phyloP scores from a whole-genome alignment of 2,888 invertebrate genomes.

The Troides helena region DNA sequence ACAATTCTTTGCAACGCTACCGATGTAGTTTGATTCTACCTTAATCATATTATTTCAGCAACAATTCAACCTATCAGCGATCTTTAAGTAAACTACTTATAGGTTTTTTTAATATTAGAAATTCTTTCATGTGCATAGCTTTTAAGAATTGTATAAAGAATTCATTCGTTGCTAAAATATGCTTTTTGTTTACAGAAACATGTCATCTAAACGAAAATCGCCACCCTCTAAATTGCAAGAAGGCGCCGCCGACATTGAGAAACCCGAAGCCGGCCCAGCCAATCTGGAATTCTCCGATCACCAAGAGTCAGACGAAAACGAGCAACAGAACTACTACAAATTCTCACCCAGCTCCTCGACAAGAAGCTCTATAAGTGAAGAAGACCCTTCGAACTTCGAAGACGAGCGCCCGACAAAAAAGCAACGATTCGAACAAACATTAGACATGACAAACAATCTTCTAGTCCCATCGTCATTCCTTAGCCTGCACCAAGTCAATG shows the following conservation, averaged over 20 bases:
- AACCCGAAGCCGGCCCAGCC: constrained; percentile 76
- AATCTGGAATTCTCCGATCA: constrained; percentile 69
- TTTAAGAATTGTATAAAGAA: background rate
- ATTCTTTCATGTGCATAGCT: too few relatives aligned
- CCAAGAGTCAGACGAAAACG: constrained; percentile 68
- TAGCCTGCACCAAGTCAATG: constrained; percentile 80
- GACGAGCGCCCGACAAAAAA: constrained; percentile 82
- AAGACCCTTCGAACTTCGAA: constrained; percentile 79
- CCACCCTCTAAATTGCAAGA: constrained; percentile 96
- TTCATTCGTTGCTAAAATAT: background rate
- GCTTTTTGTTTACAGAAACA: constrained; percentile 87
- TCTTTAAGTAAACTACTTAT: too few relatives aligned
- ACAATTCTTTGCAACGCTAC: too few relatives aligned
- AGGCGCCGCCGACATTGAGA: constrained; percentile 78
- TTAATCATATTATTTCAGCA: too few relatives aligned
- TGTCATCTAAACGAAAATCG: constrained; percentile 98
- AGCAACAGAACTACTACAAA: constrained; percentile 68
- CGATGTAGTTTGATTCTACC: too few relatives aligned
- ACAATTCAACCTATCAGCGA: too few relatives aligned
- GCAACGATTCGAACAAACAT: constrained; percentile 79
- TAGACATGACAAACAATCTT: constrained; percentile 82
- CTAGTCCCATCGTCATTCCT: constrained; percentile 76
- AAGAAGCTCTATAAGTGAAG: constrained; percentile 78
- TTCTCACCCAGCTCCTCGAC: constrained; percentile 74
- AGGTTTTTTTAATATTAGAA: too few relatives aligned